Percentiles rank a stretch among this genome's conserved stretches.
Evolutionary conservation across 2,113 vertebrate species (phyloP).

Genomic region (Psettodes erumei): DNA sequence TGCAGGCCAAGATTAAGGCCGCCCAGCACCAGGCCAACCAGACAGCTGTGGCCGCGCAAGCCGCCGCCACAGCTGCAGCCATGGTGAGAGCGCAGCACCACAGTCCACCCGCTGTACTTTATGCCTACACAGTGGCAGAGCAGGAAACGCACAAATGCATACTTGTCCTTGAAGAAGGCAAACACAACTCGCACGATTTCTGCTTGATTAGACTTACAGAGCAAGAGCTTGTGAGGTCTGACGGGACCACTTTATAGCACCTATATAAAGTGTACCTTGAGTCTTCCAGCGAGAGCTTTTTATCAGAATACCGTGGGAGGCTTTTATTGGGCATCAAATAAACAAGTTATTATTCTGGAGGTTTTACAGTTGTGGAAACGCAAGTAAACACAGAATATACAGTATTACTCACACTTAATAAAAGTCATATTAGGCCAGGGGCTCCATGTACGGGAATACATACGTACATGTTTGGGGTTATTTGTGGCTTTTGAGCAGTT

Average conservation of each 20-base stretch:
- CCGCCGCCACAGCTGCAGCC: conserved; percentile 90
- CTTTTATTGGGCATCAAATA: conserved; percentile 15
- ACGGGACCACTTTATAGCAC: conserved; percentile 33
- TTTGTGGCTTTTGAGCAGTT: neutral
- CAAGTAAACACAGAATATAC: neutral
- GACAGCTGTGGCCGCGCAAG: conserved; percentile 94
- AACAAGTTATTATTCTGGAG: conserved; percentile 29
- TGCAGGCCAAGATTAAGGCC: conserved; percentile 99
- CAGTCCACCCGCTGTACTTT: conserved; percentile 7
- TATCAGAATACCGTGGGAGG: conserved; percentile 5
- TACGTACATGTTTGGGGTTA: no score
- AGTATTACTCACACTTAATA: neutral
- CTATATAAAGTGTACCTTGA: conserved; percentile 22
- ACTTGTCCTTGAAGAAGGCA: conserved; percentile 5
- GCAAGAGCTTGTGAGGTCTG: conserved; percentile 13
- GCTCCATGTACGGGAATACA: neutral
- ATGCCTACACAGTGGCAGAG: conserved; percentile 9
- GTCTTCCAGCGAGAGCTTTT: conserved; percentile 6
- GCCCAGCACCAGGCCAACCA: conserved; percentile 98
- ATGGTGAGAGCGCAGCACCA: conserved; percentile 88
- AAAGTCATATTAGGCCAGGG: neutral
- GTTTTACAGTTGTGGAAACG: conserved; percentile 12
- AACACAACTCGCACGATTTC: conserved; percentile 11
- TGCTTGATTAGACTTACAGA: conserved; percentile 16
- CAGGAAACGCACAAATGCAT: conserved; percentile 27